These are phyloP conservation scores for Elephas maximus DNA, from an alignment of 2,113 vertebrate species.

Conservation along the genomic window DNA sequence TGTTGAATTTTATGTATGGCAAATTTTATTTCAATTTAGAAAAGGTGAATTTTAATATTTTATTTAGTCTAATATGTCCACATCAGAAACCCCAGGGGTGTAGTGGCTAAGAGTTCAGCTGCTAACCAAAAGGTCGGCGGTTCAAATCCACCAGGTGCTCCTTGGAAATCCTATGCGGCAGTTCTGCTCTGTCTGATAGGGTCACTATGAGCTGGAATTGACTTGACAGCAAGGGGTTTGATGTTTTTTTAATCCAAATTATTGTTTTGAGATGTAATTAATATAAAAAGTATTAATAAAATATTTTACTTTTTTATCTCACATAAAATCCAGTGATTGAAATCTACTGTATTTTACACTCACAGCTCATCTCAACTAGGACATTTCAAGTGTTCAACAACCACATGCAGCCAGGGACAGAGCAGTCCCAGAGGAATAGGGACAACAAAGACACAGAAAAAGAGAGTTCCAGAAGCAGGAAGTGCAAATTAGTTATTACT, in stretches of 20 bases:
- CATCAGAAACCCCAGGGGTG: too few relatives aligned
- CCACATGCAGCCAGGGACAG: too few relatives aligned
- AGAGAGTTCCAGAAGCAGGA: too few relatives aligned
- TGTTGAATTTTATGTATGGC: neutral
- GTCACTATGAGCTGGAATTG: too few relatives aligned
- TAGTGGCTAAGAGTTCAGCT: too few relatives aligned
- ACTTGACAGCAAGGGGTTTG: too few relatives aligned
- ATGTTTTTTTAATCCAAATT: neutral
- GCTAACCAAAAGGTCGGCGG: too few relatives aligned
- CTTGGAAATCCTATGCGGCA: too few relatives aligned
- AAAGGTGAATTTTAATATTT: neutral
- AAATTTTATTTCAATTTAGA: neutral
- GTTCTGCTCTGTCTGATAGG: too few relatives aligned
- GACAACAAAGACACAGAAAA: neutral
- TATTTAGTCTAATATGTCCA: neutral
- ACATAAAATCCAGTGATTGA: neutral
- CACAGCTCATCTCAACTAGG: neutral
- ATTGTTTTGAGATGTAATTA: neutral
- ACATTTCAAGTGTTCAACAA: neutral
- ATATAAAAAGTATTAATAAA: neutral
- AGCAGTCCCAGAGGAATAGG: neutral
- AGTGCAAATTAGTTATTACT: too few relatives aligned
- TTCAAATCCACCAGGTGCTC: too few relatives aligned
- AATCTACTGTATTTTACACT: neutral
- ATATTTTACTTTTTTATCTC: neutral